These are phyloP conservation scores for Neolamprologus devosi DNA, from an alignment of 2,113 vertebrate species.

Conservation along the genomic window DNA sequence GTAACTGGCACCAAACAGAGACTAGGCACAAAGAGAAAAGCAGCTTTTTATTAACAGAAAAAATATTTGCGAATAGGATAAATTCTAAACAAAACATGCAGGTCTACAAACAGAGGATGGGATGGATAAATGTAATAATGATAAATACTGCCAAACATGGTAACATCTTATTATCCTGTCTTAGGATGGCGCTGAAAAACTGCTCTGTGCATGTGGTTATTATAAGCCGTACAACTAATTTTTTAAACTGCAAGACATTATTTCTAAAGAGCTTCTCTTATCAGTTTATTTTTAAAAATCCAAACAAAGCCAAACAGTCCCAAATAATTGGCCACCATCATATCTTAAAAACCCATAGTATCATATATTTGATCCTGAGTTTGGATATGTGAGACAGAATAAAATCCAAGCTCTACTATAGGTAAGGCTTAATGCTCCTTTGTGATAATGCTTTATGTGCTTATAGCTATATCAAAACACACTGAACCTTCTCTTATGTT, in stretches of 20 bases:
- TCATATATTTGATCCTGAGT: neutral
- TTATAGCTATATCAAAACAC: neutral
- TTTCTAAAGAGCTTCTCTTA: neutral
- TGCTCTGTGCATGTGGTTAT: neutral
- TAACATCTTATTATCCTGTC: neutral
- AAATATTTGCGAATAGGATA: neutral
- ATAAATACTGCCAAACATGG: neutral
- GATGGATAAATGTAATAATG: neutral
- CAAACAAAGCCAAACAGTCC: neutral
- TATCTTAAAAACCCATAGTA: neutral
- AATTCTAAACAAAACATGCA: neutral
- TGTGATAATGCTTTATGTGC: neutral
- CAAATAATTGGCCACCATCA: neutral
- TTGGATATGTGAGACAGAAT: neutral
- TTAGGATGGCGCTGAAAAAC: neutral
- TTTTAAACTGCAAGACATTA: neutral
- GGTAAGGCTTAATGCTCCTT: neutral
- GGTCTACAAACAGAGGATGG: neutral
- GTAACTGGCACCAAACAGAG: slow-evolving; percentile 92
- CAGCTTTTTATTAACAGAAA: neutral
- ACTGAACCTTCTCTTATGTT: neutral
- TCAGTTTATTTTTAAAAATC: neutral
- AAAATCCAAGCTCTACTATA: neutral
- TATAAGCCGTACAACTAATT: neutral
- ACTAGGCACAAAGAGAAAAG: slow-evolving; percentile 57